These are phyloP conservation scores for Phrynosoma blainvillii DNA, from an alignment of 2,113 vertebrate species.

Conservation along the genomic window DNA sequence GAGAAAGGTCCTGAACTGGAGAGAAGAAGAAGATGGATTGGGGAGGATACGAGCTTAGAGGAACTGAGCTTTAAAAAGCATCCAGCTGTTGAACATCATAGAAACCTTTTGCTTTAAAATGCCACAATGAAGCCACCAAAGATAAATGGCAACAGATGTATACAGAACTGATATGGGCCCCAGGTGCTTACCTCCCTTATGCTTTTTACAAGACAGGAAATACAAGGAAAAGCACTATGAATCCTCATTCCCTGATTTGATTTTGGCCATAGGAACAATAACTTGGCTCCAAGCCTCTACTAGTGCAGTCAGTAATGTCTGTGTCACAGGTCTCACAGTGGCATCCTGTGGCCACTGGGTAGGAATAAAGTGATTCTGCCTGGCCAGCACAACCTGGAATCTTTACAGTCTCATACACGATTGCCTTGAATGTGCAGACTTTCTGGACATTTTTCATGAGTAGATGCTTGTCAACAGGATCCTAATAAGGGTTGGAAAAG, in stretches of 20 bases:
- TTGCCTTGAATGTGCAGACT: conserved; percentile 85
- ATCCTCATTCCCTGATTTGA: conserved; percentile 64
- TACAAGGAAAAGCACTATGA: neutral
- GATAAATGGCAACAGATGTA: neutral
- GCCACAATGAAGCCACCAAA: conserved; percentile 17
- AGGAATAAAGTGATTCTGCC: conserved; percentile 75
- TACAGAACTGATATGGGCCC: neutral
- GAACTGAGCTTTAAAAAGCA: neutral
- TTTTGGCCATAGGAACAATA: conserved; percentile 79
- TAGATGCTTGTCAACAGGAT: conserved; percentile 74
- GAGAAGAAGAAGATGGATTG: neutral
- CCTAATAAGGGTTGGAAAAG: conserved; percentile 72
- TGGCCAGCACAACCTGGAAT: conserved; percentile 83
- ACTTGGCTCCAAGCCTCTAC: conserved; percentile 70
- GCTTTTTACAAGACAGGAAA: neutral
- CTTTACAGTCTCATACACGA: conserved; percentile 83
- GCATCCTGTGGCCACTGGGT: conserved; percentile 87
- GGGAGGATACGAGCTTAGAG: neutral
- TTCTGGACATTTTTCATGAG: conserved; percentile 70
- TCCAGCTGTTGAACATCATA: neutral
- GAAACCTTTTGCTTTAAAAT: neutral
- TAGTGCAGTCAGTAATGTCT: conserved; percentile 81
- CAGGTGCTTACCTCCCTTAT: neutral
- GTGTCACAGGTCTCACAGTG: conserved; percentile 81
- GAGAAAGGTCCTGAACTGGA: neutral